Evolutionary conservation across 2,888 invertebrate species (phyloP).

Genomic region (Lumbricus terrestris): DNA sequence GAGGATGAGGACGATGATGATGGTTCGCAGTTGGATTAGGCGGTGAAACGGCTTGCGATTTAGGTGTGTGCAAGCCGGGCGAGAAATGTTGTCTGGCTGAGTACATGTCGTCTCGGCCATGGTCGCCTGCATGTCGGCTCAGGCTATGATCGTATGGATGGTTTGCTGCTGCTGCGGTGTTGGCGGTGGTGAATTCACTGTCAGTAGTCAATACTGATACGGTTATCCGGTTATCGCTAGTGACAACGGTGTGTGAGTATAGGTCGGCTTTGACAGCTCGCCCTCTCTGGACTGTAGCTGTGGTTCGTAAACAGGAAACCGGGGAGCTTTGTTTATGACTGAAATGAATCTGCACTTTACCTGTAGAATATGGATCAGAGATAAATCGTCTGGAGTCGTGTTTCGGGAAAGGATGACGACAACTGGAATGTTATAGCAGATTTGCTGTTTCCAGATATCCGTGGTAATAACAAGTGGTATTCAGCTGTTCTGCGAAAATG

Average conservation of each 20-base stretch:
- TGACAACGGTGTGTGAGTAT: not conserved
- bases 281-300: not conserved
- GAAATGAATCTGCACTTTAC: not conserved
- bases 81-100: not conserved
- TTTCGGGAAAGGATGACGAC: not conserved
- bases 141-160: not conserved
- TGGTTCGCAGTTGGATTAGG: not conserved
- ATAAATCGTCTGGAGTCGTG: not conserved
- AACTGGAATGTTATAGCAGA: not conserved
- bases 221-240: not conserved
- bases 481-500: not conserved
- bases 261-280: not conserved
- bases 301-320: not conserved
- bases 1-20: not conserved
- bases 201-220: not conserved
- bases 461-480: not conserved
- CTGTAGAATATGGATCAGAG: not conserved
- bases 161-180: not conserved
- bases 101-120: not conserved
- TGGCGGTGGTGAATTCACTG: not conserved
- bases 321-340: not conserved
- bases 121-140: too few relatives aligned
- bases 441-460: not conserved
- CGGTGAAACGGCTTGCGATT: not conserved
- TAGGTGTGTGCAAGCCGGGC: constrained; percentile 3